phyloP scores from a whole-genome alignment of 1,140 invertebrate genomes.

The Drosophila melanica region DNA sequence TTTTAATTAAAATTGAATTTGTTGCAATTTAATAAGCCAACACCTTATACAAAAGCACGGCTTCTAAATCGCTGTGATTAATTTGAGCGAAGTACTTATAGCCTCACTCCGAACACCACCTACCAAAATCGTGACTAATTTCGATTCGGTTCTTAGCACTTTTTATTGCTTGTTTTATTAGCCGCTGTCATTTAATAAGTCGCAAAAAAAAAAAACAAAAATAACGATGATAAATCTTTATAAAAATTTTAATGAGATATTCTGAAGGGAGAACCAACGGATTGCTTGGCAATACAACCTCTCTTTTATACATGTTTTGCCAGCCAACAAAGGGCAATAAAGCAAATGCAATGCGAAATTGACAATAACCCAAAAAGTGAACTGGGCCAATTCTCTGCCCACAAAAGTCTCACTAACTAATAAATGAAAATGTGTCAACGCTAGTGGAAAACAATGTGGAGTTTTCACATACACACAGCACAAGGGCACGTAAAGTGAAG shows the following conservation, averaged over 20 bases:
- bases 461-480: conserved; percentile 7
- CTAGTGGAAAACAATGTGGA: conserved; percentile 34
- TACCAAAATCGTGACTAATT: conserved; percentile 48
- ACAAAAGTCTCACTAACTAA: conserved; percentile 1
- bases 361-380: conserved; percentile 19
- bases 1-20: conserved; percentile 53
- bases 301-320: conserved; percentile 33
- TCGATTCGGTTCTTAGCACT: conserved; percentile 47
- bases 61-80: conserved; percentile 41
- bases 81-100: conserved; percentile 25
- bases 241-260: conserved; percentile 63
- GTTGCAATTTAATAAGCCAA: conserved; percentile 36
- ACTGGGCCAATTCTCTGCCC: conserved; percentile 1
- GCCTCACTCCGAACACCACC: conserved; percentile 1
- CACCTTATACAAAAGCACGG: conserved; percentile 18
- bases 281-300: conserved; percentile 39
- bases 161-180: conserved; percentile 57
- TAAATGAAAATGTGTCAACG: conserved; percentile 61
- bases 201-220: conserved; percentile 16
- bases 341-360: conserved; percentile 49
- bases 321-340: conserved; percentile 61
- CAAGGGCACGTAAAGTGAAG: conserved; percentile 36
- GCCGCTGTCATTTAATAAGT: conserved; percentile 71
- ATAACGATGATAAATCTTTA: conserved; percentile 20
- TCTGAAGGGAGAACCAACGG: conserved; percentile 20